These are phyloP conservation scores for Drosophila orosa DNA, from an alignment of 1,140 invertebrate genomes.

Conservation along the genomic window DNA sequence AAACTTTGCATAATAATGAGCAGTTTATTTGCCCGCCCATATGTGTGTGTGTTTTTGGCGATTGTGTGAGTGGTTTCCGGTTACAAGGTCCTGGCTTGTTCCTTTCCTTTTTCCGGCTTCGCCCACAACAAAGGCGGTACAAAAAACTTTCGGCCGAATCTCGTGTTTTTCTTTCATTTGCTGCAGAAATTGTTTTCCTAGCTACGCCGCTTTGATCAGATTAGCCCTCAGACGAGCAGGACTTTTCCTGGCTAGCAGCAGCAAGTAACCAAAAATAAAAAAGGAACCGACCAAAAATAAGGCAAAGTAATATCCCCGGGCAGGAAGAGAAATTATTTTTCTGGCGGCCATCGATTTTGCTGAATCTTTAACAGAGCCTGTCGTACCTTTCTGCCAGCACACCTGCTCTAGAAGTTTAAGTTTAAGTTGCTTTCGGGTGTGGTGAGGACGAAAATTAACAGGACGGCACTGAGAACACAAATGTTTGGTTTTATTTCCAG, in stretches of 20 bases:
- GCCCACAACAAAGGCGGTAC: conserved; percentile 64
- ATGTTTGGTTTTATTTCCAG: conserved; percentile 46
- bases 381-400: conserved; percentile 5
- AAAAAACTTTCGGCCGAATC: conserved; percentile 61
- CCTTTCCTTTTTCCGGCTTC: conserved; percentile 28
- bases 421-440: conserved; percentile 17
- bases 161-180: conserved; percentile 76
- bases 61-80: conserved; percentile 59
- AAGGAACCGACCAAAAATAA: not conserved
- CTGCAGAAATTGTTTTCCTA: conserved; percentile 67
- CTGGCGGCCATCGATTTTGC: conserved; percentile 39
- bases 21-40: conserved; percentile 64
- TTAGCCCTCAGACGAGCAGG: conserved; percentile 43
- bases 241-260: conserved; percentile 4
- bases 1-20: conserved; percentile 81
- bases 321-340: conserved; percentile 24
- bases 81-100: conserved; percentile 45
- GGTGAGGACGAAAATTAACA: conserved; percentile 13
- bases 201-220: conserved; percentile 71
- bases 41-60: conserved; percentile 7
- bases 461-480: conserved; percentile 27
- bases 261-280: not conserved
- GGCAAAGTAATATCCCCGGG: conserved; percentile 1
- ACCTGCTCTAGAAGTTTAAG: conserved; percentile 15
- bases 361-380: not conserved